Evolutionary conservation across 2,797 vertebrate species (phyloP), one percentile per base, ranked within the genome.

Genomic region (Propithecus deckenii): DNA sequence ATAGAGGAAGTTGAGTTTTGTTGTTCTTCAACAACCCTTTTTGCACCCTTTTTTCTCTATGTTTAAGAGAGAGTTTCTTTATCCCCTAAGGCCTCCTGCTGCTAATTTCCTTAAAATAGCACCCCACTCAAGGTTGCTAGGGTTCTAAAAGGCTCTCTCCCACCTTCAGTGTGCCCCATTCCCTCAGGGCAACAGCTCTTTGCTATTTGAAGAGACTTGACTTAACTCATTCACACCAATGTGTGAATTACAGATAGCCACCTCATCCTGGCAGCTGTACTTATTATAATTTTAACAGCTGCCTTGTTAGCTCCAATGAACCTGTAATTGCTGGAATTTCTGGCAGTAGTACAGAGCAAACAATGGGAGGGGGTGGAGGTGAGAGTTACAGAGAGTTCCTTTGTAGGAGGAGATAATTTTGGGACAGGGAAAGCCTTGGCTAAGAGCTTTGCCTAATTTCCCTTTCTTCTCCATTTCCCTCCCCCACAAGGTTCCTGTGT

Each of bases 201-300:
- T 76, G 75, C 86, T 81, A 23, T 95, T 96, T 96, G 89, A 94
- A 94, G 57, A 92, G 84, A 67, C 52, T 80, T 92, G 90, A 81
- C 83, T 94, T 59, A 89, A 80, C n/a, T 59, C 50, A 93, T 94
- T 94, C 69, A 93, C 30, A 28, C 38, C 63, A 59, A 74, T n/a
- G 41, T 95, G 89, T 81, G 72, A 96, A 61, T 78, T 91, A 90
- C 65, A 81, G 79, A 80, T 91, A 86, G 23, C 48, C 23, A 43
- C 57, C 35, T 90, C 72, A 69, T 93, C 81, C 72, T 69, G 32
- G 86, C 43, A 96, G 61, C 67, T 96, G 22, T 91, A 89, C 61
- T 94, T 96, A 78, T 67, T 91, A 61, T 57, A 93, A 72, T 95
- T 96, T 91, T 65, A 83, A 90, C 65, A 94, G 48, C 57, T 63